These are phyloP conservation scores for Heliconius erato DNA, from an alignment of 2,888 invertebrate genomes.

Conservation along the genomic window DNA sequence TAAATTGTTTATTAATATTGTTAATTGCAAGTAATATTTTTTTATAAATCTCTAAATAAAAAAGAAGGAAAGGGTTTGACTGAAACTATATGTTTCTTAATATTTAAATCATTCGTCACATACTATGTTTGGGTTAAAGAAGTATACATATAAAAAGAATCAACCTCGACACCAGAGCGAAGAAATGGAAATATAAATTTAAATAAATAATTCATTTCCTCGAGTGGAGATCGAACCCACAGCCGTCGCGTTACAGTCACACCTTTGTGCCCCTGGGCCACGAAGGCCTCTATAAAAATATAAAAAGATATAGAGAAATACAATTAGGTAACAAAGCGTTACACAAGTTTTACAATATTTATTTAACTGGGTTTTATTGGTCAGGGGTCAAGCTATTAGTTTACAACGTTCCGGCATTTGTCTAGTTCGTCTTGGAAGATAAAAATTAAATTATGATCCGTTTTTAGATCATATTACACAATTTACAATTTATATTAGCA, in stretches of 20 bases:
- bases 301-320: background rate
- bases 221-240: no score
- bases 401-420: slow-evolving; percentile 28
- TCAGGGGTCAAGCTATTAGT: slow-evolving; percentile 32
- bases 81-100: no score
- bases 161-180: no score
- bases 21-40: background rate
- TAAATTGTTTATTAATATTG: background rate
- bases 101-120: no score
- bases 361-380: slow-evolving; percentile 32
- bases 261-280: no score
- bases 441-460: background rate
- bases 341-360: slow-evolving; percentile 30
- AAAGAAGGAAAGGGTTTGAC: background rate
- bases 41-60: background rate
- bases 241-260: no score
- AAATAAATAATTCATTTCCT: no score
- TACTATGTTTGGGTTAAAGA: background rate
- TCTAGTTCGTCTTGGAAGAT: slow-evolving; percentile 1
- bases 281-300: no score
- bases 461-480: slow-evolving; percentile 16
- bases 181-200: no score
- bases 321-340: slow-evolving; percentile 24
- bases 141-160: no score
- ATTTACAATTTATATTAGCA: background rate